Evolutionary conservation across 1,140 invertebrate genomes (phyloP).

Genomic region (Eumaeus atala): DNA sequence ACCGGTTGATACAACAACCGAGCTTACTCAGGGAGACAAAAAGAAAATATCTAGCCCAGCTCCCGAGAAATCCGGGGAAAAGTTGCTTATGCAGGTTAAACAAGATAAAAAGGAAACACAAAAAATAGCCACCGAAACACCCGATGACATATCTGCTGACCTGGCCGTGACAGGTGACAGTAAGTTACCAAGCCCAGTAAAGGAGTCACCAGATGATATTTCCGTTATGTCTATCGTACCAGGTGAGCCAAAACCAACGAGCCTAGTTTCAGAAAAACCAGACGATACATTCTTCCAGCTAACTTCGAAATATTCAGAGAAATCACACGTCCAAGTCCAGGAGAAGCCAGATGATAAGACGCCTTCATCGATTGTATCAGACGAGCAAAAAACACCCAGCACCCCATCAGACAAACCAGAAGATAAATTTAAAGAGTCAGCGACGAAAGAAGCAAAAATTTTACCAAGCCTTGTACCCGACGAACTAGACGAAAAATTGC

Average conservation of each 20-base stretch:
- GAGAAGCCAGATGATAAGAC: neutral
- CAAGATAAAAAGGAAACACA: too few species aligned
- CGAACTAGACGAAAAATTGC: neutral
- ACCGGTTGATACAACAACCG: neutral
- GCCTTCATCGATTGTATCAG: neutral
- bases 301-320: too few species aligned
- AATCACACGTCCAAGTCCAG: too few species aligned
- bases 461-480: conserved; percentile 6
- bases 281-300: too few species aligned
- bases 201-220: neutral
- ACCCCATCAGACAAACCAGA: neutral
- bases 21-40: neutral
- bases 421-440: neutral
- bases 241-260: neutral
- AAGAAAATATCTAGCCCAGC: neutral
- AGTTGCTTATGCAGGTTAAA: too few species aligned
- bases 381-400: neutral
- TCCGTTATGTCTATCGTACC: neutral
- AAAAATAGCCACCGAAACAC: too few species aligned
- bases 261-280: neutral
- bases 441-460: neutral
- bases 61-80: too few species aligned
- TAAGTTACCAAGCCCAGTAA: conserved; percentile 11
- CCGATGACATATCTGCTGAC: too few species aligned
- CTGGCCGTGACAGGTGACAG: neutral